These are phyloP conservation scores for Mormyrops attenuatus DNA, from an alignment of 2,797 vertebrate species.

Conservation along the genomic window DNA sequence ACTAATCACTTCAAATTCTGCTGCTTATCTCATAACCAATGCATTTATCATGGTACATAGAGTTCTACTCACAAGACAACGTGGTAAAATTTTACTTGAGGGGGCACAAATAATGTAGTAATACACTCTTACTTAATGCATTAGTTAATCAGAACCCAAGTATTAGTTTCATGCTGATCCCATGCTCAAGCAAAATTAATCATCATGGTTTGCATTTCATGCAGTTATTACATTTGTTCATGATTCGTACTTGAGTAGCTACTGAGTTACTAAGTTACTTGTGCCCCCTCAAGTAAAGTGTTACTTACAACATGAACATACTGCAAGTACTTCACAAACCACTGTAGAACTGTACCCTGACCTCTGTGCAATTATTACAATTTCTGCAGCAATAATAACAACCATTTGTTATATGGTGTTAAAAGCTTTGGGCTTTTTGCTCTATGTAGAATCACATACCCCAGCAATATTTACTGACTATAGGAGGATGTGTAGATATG, in stretches of 20 bases:
- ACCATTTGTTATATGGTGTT: background rate
- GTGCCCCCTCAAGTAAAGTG: background rate
- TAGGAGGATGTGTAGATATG: background rate
- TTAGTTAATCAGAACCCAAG: background rate
- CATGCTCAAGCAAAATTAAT: background rate
- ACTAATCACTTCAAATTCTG: background rate
- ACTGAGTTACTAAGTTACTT: background rate
- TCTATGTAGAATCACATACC: background rate
- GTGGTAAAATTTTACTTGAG: background rate
- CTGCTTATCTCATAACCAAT: background rate
- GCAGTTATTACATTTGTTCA: background rate
- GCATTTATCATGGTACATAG: background rate
- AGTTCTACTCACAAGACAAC: background rate
- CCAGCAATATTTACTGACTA: constrained; percentile 2
- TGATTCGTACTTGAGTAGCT: background rate
- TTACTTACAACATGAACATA: background rate
- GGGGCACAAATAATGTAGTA: background rate
- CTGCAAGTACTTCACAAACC: background rate
- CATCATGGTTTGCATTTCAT: background rate
- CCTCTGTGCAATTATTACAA: background rate
- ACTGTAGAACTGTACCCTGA: background rate
- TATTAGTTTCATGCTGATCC: background rate
- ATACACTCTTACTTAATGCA: background rate
- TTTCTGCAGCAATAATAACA: background rate
- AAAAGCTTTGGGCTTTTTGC: background rate